These are phyloP conservation scores for Pristionchus japonicus DNA, from an alignment of 2,888 invertebrate genomes.

Conservation along the genomic window DNA sequence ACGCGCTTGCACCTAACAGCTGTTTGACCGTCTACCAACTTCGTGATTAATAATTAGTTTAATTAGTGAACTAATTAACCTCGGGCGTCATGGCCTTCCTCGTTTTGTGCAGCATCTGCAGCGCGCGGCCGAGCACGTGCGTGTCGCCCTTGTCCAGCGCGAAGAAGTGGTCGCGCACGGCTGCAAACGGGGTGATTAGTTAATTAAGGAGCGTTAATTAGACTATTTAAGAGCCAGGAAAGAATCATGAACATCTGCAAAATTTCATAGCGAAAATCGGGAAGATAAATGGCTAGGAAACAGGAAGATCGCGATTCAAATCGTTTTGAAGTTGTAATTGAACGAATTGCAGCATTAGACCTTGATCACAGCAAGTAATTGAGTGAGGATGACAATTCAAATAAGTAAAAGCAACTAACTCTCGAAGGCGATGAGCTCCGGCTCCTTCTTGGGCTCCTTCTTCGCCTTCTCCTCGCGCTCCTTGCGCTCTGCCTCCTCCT, in stretches of 20 bases:
- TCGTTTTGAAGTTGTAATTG: too few species aligned
- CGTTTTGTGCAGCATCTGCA: constrained; percentile 67
- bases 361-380: too few species aligned
- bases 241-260: too few species aligned
- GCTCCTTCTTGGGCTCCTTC: constrained; percentile 45
- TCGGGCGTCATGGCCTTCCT: constrained; percentile 64
- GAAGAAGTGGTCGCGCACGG: constrained; percentile 56
- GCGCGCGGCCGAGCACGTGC: constrained; percentile 64
- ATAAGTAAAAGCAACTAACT: constrained; percentile 24
- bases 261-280: too few species aligned
- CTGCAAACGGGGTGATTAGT: constrained; percentile 48
- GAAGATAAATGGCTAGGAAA: too few species aligned
- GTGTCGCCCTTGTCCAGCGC: constrained; percentile 68
- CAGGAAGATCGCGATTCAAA: too few species aligned
- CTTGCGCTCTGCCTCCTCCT: constrained; percentile 41
- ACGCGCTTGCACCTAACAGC: too few species aligned
- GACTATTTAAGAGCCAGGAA: too few species aligned
- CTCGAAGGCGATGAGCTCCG: constrained; percentile 47
- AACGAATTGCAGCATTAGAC: background rate
- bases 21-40: too few species aligned
- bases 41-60: background rate
- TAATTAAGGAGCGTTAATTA: background rate
- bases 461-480: constrained; percentile 43
- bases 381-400: background rate
- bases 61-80: constrained; percentile 24